A percentile compares a stretch with the other conserved stretches of the same genome.
Conservation (phyloP, 2,797 vertebrate species). For the Urophycis tenuis region DNA sequence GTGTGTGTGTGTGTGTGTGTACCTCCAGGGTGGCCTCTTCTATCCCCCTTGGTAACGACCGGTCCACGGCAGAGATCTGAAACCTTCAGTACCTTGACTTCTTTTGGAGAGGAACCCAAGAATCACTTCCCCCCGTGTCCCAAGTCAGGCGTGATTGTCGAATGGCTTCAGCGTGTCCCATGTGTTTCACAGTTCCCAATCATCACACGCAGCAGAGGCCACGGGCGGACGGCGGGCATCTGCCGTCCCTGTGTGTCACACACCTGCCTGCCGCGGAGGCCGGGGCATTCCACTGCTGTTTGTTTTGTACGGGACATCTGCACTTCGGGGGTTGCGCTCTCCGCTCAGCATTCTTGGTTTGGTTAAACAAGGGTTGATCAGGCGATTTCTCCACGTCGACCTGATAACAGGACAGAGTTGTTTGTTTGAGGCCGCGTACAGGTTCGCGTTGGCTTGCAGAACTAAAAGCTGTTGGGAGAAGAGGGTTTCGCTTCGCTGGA, state of each 20-base stretch:
- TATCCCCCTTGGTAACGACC: neutral
- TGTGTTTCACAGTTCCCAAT: conserved; percentile 9
- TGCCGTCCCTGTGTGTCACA: neutral
- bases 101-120: neutral
- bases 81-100: neutral
- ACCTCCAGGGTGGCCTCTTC: neutral
- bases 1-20: too few species aligned
- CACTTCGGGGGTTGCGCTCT: too few species aligned
- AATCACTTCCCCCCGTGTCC: neutral
- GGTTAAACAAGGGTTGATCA: neutral
- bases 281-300: neutral
- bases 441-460: neutral
- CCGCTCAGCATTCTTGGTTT: neutral
- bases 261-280: neutral
- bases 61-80: neutral
- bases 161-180: neutral
- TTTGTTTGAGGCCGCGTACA: neutral
- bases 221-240: neutral
- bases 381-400: neutral
- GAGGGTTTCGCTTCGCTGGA: too few species aligned
- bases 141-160: neutral
- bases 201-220: neutral
- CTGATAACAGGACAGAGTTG: neutral
- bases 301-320: neutral
- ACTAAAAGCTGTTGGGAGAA: neutral